Conservation (phyloP, 2,797 vertebrate genomes). For the Sardinella longiceps region DNA sequence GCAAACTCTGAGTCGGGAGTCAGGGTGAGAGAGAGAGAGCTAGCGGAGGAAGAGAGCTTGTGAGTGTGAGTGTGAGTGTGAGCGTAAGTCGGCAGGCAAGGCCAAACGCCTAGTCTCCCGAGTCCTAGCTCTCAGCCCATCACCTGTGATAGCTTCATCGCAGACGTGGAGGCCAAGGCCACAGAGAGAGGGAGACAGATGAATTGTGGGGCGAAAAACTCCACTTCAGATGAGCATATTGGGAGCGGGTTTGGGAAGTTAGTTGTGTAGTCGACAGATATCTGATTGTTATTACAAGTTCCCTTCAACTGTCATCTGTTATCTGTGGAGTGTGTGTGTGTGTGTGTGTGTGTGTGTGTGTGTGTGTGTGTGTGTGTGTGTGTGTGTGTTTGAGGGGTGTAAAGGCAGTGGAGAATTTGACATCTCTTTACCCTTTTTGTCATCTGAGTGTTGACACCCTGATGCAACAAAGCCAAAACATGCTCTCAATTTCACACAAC, state of each 20-base stretch:
- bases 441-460: background rate
- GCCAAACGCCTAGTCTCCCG: conserved; percentile 38
- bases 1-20: conserved; percentile 42
- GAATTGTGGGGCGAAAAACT: background rate
- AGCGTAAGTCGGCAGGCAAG: conserved; percentile 21
- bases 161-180: conserved; percentile 26
- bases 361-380: too few species aligned
- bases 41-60: too few species aligned
- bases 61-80: too few species aligned
- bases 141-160: conserved; percentile 60
- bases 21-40: background rate
- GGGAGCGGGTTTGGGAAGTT: background rate
- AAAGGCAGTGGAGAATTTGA: background rate
- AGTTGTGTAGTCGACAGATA: background rate
- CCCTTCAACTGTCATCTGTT: background rate
- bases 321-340: background rate
- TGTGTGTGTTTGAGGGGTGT: too few species aligned
- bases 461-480: background rate
- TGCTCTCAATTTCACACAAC: background rate
- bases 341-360: too few species aligned
- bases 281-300: background rate
- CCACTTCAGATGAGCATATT: background rate
- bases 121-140: conserved; percentile 35
- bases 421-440: background rate
- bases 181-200: conserved; percentile 39